These are phyloP conservation scores for Dicrostonyx torquatus DNA, from an alignment of 2,797 vertebrate genomes.

Conservation along the genomic window DNA sequence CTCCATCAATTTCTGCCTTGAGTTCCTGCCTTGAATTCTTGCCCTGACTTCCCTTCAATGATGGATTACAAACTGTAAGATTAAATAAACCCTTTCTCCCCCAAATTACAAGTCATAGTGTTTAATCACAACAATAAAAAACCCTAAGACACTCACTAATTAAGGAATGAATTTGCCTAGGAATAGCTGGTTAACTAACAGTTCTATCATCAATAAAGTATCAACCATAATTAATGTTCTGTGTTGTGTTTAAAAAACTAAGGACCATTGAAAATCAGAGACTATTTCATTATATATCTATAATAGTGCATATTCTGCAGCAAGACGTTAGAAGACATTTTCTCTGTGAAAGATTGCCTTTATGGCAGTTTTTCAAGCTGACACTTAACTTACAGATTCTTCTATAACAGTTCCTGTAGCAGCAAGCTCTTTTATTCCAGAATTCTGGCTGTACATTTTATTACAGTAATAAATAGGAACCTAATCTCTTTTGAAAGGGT, in stretches of 20 bases:
- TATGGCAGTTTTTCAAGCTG: conserved; percentile 67
- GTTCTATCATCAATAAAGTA: conserved; percentile 52
- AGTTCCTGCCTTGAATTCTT: background rate
- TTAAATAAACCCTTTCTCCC: background rate
- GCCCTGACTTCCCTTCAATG: background rate
- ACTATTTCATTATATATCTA: background rate
- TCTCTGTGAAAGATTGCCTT: conserved; percentile 61
- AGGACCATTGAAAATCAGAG: conserved; percentile 24
- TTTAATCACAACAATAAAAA: background rate
- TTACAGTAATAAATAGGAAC: conserved; percentile 73
- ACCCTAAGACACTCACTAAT: background rate
- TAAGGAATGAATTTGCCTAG: background rate
- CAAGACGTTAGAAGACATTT: conserved; percentile 70
- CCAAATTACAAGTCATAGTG: background rate
- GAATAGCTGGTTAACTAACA: conserved; percentile 33
- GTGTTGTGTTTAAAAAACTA: conserved; percentile 16
- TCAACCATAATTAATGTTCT: background rate
- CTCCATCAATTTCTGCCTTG: background rate
- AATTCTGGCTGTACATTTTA: conserved; percentile 70
- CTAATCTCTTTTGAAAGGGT: conserved; percentile 69
- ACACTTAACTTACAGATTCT: conserved; percentile 67
- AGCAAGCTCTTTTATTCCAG: conserved; percentile 58
- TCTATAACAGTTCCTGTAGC: conserved; percentile 57
- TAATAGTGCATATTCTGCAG: conserved; percentile 33
- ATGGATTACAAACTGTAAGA: background rate